Percentiles rank a stretch among this genome's conserved stretches.
These are phyloP conservation scores for Schizopygopsis malacanthus DNA, from an alignment of 2,797 vertebrate genomes.

Conservation along the genomic window DNA sequence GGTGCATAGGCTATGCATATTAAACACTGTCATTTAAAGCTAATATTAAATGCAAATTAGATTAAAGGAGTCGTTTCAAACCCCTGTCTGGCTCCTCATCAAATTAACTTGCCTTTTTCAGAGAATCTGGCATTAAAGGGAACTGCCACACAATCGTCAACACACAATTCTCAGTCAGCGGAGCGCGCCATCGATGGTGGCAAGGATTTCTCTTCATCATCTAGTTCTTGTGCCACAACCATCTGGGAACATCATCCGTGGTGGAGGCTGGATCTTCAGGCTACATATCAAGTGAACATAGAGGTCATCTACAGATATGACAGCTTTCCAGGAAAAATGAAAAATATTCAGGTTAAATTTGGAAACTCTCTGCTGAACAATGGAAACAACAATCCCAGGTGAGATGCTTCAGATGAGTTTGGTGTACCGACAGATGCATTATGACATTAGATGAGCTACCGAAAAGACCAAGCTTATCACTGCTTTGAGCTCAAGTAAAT, in stretches of 20 bases:
- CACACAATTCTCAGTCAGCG: neutral
- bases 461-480: neutral
- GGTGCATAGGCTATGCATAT: too few species aligned
- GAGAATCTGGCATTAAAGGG: neutral
- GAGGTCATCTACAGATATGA: neutral
- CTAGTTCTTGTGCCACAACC: neutral
- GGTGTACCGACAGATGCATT: neutral
- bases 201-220: neutral
- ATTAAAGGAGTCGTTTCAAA: neutral
- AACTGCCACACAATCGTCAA: neutral
- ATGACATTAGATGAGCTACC: neutral
- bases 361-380: neutral
- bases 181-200: neutral
- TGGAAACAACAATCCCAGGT: neutral
- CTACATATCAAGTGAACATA: neutral
- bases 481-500: neutral
- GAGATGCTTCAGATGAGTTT: neutral
- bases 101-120: neutral
- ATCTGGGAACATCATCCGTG: rapidly evolving
- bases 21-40: neutral
- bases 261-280: slow-evolving; percentile 42
- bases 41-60: neutral
- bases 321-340: neutral
- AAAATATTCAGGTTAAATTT: neutral
- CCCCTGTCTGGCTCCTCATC: neutral